Conservation (phyloP, 2,113 vertebrate genomes). For the Clarias gariepinus region DNA sequence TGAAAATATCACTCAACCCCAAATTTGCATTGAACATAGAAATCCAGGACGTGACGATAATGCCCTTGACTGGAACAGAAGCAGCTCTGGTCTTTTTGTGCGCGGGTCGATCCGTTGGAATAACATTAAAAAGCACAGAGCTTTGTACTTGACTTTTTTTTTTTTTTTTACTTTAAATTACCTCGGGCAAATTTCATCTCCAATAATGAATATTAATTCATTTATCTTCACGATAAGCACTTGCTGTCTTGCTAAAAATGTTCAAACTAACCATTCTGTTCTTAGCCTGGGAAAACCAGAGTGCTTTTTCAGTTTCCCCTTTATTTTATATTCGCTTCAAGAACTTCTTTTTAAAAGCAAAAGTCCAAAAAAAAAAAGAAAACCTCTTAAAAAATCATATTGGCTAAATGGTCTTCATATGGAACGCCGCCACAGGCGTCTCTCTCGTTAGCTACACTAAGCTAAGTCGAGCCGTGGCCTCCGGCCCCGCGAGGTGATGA, state of each 20-base stretch:
- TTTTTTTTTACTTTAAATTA: conserved; percentile 53
- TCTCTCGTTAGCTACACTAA: conserved; percentile 19
- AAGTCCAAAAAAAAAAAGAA: neutral
- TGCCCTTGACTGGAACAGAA: conserved; percentile 78
- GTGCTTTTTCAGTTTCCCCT: conserved; percentile 51
- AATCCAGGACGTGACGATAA: conserved; percentile 73
- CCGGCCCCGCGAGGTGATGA: conserved; percentile 40
- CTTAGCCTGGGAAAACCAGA: conserved; percentile 60
- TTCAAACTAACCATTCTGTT: conserved; percentile 72
- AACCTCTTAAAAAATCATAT: conserved; percentile 4
- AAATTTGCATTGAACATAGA: conserved; percentile 75
- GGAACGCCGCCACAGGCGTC: neutral
- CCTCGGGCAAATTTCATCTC: conserved; percentile 64
- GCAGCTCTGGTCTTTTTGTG: conserved; percentile 70
- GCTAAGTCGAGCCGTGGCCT: neutral
- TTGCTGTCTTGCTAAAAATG: conserved; percentile 71
- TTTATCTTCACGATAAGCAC: conserved; percentile 76
- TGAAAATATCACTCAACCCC: conserved; percentile 53
- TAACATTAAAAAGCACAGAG: conserved; percentile 71
- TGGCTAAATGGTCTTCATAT: conserved; percentile 7
- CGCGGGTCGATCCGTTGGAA: conserved; percentile 76
- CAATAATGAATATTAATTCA: conserved; percentile 80
- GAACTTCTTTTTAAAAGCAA: conserved; percentile 4
- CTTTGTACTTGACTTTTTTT: conserved; percentile 66
- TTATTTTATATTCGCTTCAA: neutral